phyloP scores from a whole-genome alignment of 2,888 invertebrate genomes.

The Eristalis arbustorum region DNA sequence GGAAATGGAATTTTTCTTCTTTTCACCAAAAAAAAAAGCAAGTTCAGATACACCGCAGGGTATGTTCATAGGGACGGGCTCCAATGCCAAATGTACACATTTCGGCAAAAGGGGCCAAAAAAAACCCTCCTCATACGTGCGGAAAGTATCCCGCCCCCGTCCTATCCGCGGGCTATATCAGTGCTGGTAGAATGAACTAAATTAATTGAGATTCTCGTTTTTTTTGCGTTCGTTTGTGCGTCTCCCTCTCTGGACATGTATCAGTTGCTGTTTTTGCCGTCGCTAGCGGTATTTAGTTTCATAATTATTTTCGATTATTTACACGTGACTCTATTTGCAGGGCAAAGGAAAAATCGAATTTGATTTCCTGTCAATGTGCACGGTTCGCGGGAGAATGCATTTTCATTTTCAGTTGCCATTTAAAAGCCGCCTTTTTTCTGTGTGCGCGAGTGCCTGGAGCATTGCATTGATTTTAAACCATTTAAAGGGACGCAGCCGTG shows the following conservation, averaged over 20 bases:
- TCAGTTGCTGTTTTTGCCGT: not conserved
- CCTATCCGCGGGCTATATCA: conserved; percentile 55
- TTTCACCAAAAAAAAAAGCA: conserved; percentile 3
- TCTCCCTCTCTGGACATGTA: not conserved
- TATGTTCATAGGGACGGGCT: conserved; percentile 25
- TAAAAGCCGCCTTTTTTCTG: not conserved
- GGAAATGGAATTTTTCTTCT: conserved; percentile 60
- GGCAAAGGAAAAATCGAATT: not conserved
- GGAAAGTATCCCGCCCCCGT: conserved; percentile 21
- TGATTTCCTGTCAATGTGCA: not conserved
- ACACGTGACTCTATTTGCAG: not conserved
- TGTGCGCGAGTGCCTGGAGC: not conserved
- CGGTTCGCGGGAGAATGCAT: not conserved
- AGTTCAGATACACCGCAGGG: conserved; percentile 31
- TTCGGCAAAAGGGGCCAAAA: not conserved
- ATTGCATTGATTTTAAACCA: conserved; percentile 1
- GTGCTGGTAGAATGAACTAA: conserved; percentile 61
- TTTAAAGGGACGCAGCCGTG: conserved; percentile 6
- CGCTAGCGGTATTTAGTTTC: conserved; percentile 51
- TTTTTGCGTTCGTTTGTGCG: not conserved
- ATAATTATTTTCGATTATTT: conserved; percentile 53
- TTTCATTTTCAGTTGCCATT: not conserved
- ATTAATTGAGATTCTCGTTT: conserved; percentile 63
- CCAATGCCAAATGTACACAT: conserved; percentile 22
- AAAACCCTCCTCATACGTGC: conserved; percentile 25